These are phyloP conservation scores for Silurus aristotelis DNA, from an alignment of 2,797 vertebrate genomes.

Conservation along the genomic window DNA sequence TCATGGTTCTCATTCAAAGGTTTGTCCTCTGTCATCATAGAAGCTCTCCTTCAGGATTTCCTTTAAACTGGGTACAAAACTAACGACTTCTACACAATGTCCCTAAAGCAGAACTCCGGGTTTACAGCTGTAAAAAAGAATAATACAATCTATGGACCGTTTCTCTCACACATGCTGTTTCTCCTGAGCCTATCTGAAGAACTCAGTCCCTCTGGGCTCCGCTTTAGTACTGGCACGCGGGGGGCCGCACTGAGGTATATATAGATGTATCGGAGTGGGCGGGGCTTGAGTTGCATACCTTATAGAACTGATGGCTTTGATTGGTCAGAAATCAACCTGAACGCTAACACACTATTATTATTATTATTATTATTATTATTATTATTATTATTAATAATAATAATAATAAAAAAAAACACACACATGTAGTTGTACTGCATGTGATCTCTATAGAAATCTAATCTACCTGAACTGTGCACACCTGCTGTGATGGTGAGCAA, in stretches of 20 bases:
- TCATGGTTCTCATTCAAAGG: slow-evolving; percentile 25
- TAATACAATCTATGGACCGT: not conserved
- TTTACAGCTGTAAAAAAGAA: not conserved
- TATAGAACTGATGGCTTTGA: not conserved
- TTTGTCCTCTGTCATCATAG: slow-evolving; percentile 52
- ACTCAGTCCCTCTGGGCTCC: not conserved
- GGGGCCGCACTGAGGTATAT: not conserved
- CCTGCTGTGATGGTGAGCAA: too few relatives aligned
- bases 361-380: too few relatives aligned
- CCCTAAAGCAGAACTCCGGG: not conserved
- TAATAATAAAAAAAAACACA: too few relatives aligned
- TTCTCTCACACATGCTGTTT: not conserved
- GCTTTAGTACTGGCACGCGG: too few relatives aligned
- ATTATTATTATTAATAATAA: too few relatives aligned
- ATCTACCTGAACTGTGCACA: too few relatives aligned
- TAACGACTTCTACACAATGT: not conserved
- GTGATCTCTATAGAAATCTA: too few relatives aligned
- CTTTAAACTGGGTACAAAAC: not conserved
- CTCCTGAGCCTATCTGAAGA: not conserved
- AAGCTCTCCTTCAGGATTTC: not conserved
- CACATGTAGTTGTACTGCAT: too few relatives aligned
- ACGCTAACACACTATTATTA: too few relatives aligned
- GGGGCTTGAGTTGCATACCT: not conserved
- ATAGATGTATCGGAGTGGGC: not conserved
- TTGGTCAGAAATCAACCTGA: not conserved